Base-by-base conservation (phyloP, 2,113 vertebrate species). In the Tetrax tetrax region DNA sequence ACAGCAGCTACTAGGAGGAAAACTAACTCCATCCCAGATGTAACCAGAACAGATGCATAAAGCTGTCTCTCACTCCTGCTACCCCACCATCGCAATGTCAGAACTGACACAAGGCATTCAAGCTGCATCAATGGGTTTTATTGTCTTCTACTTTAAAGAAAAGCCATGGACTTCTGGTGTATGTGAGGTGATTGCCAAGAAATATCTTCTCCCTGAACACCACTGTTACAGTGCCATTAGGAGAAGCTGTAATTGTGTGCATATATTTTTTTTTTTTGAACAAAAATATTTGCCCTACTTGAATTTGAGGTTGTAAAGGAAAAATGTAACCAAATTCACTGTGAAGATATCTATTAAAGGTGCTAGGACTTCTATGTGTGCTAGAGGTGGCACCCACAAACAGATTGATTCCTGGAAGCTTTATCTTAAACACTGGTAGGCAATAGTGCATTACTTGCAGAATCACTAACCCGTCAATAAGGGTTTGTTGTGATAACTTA, bases 391-490 rank as follows among this genome's bases (percentile, higher is more conserved):
- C 16, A 66, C 20, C 25, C 47, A 80, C 37, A 31, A 53, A 69
- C 29, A 27, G 50, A 48, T 70, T 70, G 54, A 70, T 90, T 96
- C 77, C 43, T 79, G 23, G n/a, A 70, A 77, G 50, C 17, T 90
- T 88, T 74, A 61, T 57, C 57, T 83, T 84, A 77, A 85, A 72
- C 50, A 47, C 27, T 15, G 19, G 45, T 63, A 53, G 31, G 50
- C 51, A 59, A 25, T 60, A 93, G 63, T 47, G 66, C 63, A 6
- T 69, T 86, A 37, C 68, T 88, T 91, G 71, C 66, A 80, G 63
- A 35, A 90, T 95, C 41, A 43, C 45, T 88, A 83, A 91, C 59
- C 7, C 43, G 75, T 92, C 88, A 74, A 83, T 95, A 91, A 56
- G 50, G 50, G 83, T 92, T 96, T 90, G 37, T 51, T 92, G 47